Evolutionary conservation across 2,113 vertebrate species (phyloP), one percentile per base, ranked within the genome.

Genomic region (Nanorana parkeri): DNA sequence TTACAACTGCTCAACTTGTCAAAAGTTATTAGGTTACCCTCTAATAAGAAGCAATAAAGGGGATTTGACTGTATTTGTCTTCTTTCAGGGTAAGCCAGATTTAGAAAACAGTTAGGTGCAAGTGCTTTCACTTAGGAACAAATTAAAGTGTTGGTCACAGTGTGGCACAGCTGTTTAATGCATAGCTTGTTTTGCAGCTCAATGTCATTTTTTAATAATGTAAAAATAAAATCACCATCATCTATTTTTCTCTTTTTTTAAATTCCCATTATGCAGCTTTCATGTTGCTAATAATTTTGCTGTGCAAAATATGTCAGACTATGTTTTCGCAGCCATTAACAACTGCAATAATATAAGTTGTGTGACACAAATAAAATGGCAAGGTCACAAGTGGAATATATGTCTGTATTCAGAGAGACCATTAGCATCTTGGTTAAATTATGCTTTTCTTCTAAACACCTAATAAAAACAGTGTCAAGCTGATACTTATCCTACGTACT

Each of bases 21-120:
- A 91, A 89, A 89, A 88, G 87, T 91, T 90, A 91, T 96, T 93
- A 86, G 86, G 84, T 94, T 95, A 92, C 92, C 85, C 86, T 85
- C 92, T 95, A 94, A 94, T 94, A 94, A 95, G 92, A 90, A 91
- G 89, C 90, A 94, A 94, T 94, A 95, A 92, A 91, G 90, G 88
- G 84, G 86, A 90, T 93, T 91, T 88, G 83, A 88, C 85, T 91
- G 85, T 1, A 21, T 87, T 87, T 90, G 81, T 90, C 61, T 20
- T 81, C 23, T 81, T 85, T 54, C 83, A 84, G 56, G 84, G 86
- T 69, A 67, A 84, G 84, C 84, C 74, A 87, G 60, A 77, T 84
- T 83, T 5, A 16, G 47, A 64, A 84, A 68, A 60, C 56, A 76
- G 65, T 76, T 80, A 87, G 87, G 86, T 84, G 85, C 85, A 88